These are phyloP conservation scores for Theristicus caerulescens DNA, from an alignment of 2,113 vertebrate species.

Conservation along the genomic window DNA sequence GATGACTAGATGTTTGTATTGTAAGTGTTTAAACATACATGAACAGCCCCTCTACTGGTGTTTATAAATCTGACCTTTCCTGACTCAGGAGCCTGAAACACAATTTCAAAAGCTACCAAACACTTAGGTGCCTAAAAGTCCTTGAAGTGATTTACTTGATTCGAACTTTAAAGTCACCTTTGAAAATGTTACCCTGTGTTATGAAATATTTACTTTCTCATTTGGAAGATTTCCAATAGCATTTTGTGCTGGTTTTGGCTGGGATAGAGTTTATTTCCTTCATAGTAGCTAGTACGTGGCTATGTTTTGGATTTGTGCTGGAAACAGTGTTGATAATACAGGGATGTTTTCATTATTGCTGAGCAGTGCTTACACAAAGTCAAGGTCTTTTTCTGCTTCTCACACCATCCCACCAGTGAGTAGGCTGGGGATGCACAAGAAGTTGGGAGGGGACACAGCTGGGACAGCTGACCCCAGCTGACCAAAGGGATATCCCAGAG, in stretches of 20 bases:
- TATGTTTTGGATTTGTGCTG: too few relatives aligned
- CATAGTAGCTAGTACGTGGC: too few relatives aligned
- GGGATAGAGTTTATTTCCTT: too few relatives aligned
- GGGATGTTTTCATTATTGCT: not conserved
- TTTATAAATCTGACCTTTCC: not conserved
- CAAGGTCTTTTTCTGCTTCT: too few relatives aligned
- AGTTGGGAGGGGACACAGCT: too few relatives aligned
- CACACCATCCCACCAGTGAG: too few relatives aligned
- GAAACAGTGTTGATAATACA: too few relatives aligned
- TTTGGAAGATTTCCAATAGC: slow-evolving; percentile 7
- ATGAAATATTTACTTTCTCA: slow-evolving; percentile 7
- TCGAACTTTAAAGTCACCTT: not conserved
- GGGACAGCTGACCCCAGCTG: too few relatives aligned
- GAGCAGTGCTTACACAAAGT: not conserved
- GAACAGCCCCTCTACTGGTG: not conserved
- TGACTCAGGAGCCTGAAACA: not conserved
- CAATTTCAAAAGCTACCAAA: not conserved
- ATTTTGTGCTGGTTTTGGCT: not conserved
- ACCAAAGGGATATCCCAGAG: too few relatives aligned
- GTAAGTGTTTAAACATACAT: not conserved
- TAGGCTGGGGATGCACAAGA: too few relatives aligned
- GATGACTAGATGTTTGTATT: not conserved
- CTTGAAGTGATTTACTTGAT: not conserved
- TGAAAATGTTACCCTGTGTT: not conserved
- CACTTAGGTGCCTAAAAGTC: not conserved